Conservation (phyloP, 2,797 vertebrate genomes). For the Rallus crepitans region DNA sequence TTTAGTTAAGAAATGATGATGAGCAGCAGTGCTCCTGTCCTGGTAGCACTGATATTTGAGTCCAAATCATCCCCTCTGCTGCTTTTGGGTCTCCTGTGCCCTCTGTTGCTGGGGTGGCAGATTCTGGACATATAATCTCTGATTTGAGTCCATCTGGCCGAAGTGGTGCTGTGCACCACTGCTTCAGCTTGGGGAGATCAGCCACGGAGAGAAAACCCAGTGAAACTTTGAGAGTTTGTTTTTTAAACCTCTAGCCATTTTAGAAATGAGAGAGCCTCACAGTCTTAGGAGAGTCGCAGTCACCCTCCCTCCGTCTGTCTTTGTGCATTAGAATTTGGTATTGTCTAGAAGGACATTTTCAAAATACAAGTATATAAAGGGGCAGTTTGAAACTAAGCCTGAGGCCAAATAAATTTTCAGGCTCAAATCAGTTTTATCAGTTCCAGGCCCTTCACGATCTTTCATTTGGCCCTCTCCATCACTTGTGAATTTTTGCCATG, state of each 20-base stretch:
- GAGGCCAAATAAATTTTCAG: neutral
- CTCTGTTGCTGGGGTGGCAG: neutral
- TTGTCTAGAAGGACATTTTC: neutral
- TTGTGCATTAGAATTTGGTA: neutral
- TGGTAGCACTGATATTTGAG: neutral
- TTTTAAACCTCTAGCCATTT: neutral
- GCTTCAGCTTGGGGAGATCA: neutral
- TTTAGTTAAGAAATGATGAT: neutral
- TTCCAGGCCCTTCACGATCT: neutral
- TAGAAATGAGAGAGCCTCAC: neutral
- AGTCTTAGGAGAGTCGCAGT: neutral
- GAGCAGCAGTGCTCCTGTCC: neutral
- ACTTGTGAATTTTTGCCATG: neutral
- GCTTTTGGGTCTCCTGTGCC: neutral
- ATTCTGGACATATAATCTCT: neutral
- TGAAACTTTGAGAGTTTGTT: neutral
- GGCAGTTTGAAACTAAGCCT: constrained; percentile 12
- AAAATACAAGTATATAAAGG: neutral
- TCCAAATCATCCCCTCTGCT: neutral
- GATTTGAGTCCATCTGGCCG: neutral
- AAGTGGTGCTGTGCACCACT: neutral
- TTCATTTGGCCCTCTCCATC: neutral
- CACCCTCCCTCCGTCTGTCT: neutral
- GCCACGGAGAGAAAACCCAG: neutral
- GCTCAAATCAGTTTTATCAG: neutral